Conservation (phyloP, 2,797 vertebrate genomes). For the Rhodeus uyekii region DNA sequence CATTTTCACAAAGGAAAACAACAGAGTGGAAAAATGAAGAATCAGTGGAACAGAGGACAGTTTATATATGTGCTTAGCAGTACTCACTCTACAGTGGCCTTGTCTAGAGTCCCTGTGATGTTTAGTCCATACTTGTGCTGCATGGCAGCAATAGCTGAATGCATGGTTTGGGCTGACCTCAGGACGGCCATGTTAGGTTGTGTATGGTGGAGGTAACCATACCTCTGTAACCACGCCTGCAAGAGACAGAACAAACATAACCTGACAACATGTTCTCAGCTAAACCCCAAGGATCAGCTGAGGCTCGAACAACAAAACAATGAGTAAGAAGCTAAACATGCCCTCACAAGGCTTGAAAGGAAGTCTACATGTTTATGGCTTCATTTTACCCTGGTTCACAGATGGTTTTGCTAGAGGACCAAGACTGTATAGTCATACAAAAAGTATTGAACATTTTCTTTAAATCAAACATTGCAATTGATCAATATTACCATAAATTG, state of each 20-base stretch:
- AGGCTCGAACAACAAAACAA: not conserved
- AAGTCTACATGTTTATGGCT: not conserved
- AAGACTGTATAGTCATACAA: not conserved
- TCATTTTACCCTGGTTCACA: not conserved
- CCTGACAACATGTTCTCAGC: not conserved
- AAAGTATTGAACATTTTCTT: not conserved
- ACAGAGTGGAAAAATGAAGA: no score
- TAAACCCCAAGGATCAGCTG: not conserved
- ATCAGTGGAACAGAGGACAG: not conserved
- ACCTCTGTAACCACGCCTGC: constrained; percentile 97
- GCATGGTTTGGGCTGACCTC: constrained; percentile 92
- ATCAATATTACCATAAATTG: not conserved
- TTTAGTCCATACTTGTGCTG: constrained; percentile 97
- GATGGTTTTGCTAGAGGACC: not conserved
- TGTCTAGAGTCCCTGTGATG: constrained; percentile 95
- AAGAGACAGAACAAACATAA: constrained; percentile 35
- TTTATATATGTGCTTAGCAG: not conserved
- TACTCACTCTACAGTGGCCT: constrained; percentile 92
- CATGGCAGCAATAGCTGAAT: constrained; percentile 96
- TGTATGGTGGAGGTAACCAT: constrained; percentile 94
- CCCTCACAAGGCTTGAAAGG: not conserved
- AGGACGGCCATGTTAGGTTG: constrained; percentile 93
- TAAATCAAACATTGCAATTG: not conserved
- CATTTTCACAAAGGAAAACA: not conserved
- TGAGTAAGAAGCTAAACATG: not conserved